phyloP scores from a whole-genome alignment of 2,113 vertebrate genomes.

The Stigmatopora nigra region DNA sequence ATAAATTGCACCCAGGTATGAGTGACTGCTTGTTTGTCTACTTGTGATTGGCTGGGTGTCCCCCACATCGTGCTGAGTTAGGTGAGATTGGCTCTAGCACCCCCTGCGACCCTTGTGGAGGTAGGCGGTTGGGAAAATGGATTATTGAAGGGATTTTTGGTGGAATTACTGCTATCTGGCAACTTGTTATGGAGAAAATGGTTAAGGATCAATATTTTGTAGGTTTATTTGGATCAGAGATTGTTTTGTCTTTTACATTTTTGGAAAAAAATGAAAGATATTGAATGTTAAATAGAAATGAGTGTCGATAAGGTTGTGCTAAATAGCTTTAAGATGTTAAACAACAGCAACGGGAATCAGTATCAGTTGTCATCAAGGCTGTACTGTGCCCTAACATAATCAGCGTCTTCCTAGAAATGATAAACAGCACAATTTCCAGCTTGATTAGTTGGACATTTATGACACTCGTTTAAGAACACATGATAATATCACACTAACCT shows the following conservation, averaged over 20 bases:
- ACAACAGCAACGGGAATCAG: not conserved
- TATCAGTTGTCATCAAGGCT: not conserved
- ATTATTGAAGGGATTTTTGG: no score
- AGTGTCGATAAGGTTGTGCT: not conserved
- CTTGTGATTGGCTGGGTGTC: no score
- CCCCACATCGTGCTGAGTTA: no score
- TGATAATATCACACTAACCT: not conserved
- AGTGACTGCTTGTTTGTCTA: no score
- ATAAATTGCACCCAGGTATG: no score
- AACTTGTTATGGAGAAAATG: no score
- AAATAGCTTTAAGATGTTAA: not conserved
- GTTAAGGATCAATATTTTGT: no score
- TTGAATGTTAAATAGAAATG: not conserved
- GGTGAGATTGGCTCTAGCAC: no score
- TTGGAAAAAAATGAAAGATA: not conserved
- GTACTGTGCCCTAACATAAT: not conserved
- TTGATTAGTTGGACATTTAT: conserved; percentile 6
- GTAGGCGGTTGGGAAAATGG: no score
- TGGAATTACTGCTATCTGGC: no score
- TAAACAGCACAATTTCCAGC: conserved; percentile 13
- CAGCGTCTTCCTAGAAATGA: not conserved
- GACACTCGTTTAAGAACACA: not conserved
- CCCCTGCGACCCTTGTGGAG: no score
- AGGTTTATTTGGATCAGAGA: no score
- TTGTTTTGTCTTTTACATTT: not conserved